These are phyloP conservation scores for Euschistus heros DNA, from an alignment of 1,140 invertebrate species.

Conservation along the genomic window DNA sequence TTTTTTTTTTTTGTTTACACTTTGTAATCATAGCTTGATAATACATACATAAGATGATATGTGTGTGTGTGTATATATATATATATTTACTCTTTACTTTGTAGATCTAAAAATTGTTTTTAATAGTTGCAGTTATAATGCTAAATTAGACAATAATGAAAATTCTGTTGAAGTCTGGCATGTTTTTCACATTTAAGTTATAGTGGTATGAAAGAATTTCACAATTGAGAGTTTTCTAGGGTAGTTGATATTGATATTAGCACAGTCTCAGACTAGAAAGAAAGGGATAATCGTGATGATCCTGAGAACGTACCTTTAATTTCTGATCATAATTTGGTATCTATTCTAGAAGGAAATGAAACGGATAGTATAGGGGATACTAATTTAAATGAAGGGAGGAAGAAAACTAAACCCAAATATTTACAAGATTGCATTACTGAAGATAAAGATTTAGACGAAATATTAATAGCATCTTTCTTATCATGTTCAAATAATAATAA, in stretches of 20 bases:
- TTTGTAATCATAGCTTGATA: too few species aligned
- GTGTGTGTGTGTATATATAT: too few species aligned
- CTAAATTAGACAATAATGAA: too few species aligned
- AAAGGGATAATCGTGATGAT: neutral
- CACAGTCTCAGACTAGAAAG: neutral
- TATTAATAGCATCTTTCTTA: too few species aligned
- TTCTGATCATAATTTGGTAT: neutral
- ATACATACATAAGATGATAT: too few species aligned
- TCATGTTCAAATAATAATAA: too few species aligned
- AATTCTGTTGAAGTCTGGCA: too few species aligned
- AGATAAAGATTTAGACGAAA: neutral
- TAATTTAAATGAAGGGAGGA: neutral
- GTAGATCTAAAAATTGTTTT: too few species aligned
- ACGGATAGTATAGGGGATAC: neutral
- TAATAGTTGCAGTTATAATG: too few species aligned
- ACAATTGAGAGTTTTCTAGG: neutral
- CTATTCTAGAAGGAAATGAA: neutral
- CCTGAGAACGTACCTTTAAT: neutral
- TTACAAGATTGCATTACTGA: neutral
- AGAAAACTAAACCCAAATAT: neutral
- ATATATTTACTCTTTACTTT: too few species aligned
- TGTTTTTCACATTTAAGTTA: too few species aligned
- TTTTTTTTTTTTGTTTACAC: too few species aligned
- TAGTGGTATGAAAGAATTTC: neutral
- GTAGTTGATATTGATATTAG: neutral